Conservation (phyloP, 2,888 invertebrate species). For the Beris morrisii region DNA sequence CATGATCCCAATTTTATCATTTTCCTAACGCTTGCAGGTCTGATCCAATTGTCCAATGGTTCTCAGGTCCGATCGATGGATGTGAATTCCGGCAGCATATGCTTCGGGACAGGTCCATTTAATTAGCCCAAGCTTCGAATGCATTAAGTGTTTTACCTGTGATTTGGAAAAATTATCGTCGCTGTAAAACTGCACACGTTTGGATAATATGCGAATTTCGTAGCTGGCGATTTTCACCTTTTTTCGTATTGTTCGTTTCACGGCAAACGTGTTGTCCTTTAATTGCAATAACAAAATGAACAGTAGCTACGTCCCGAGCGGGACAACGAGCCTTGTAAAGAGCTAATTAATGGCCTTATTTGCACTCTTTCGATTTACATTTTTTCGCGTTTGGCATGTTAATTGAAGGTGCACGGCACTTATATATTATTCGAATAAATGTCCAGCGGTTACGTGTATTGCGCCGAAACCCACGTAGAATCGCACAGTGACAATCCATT, state of each 20-base stretch:
- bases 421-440: constrained; percentile 23
- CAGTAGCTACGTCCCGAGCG: constrained; percentile 13
- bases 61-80: too few species aligned
- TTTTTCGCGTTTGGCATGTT: constrained; percentile 36
- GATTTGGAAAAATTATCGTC: too few species aligned
- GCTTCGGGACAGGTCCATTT: too few species aligned
- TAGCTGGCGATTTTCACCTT: too few species aligned
- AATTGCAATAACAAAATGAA: constrained; percentile 31
- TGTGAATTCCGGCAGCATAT: too few species aligned
- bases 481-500: constrained; percentile 28
- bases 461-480: constrained; percentile 22
- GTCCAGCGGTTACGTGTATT: constrained; percentile 23
- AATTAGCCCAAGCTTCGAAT: too few species aligned
- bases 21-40: too few species aligned
- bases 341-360: constrained; percentile 40
- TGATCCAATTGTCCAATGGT: too few species aligned
- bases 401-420: constrained; percentile 36
- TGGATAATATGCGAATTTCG: too few species aligned
- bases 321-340: constrained; percentile 36
- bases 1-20: too few species aligned
- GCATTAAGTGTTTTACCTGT: too few species aligned
- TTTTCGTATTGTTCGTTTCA: not conserved
- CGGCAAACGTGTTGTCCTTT: constrained; percentile 31
- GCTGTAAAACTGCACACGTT: too few species aligned
- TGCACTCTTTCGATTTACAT: constrained; percentile 38